Base-by-base conservation (phyloP, 2,113 vertebrate species). In the Morone saxatilis region DNA sequence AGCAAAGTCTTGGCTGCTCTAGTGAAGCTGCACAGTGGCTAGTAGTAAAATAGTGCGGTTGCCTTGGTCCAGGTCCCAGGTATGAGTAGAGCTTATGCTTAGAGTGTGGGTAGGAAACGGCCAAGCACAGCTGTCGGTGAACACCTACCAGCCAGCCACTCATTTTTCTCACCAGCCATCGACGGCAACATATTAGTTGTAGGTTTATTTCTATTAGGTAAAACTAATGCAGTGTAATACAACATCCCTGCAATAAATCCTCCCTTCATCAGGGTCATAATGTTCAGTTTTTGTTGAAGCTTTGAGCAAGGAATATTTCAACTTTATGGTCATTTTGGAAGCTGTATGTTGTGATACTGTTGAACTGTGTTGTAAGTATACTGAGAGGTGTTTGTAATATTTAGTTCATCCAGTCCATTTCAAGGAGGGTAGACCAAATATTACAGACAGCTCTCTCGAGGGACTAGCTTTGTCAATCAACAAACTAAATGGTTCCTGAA, bases 41-140 rank as follows among this genome's bases (percentile, higher is more conserved):
- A 16, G 40, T 45, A 69, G 76, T 86, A 54, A 76, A 85, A 51
- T 3, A 12, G 25, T 70, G 80, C 6, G 70, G 73, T 63, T 69
- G 17, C 59, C 19, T 76, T 89, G 72, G 63, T 31, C 77, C 53
- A 45, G 25, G 12, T 67, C 41, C 77, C 73, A 77, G 63, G 45
- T 74, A 36, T 78, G 63, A 77, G 68, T 81, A 50, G 31, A 83
- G 20, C 38, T 59, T 68, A 36, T 66, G 43, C 10, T 16, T 61
- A 66, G 38, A 83, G 61, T 63, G 50, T 66, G 77, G 63, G 47
- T 22, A 54, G 54, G 56, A 78, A 68, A 53, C 47, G 50, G 50
- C 66, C 51, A 47, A 25, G 47, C 45, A 61, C 53, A 45, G 38
- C 50, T 73, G 31, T 51, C 2, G 0, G 16, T 60, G 61, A 77